Evolutionary conservation across 2,113 vertebrate species (phyloP), one percentile per base, ranked within the genome.

Genomic region (Lichenostomus cassidix): DNA sequence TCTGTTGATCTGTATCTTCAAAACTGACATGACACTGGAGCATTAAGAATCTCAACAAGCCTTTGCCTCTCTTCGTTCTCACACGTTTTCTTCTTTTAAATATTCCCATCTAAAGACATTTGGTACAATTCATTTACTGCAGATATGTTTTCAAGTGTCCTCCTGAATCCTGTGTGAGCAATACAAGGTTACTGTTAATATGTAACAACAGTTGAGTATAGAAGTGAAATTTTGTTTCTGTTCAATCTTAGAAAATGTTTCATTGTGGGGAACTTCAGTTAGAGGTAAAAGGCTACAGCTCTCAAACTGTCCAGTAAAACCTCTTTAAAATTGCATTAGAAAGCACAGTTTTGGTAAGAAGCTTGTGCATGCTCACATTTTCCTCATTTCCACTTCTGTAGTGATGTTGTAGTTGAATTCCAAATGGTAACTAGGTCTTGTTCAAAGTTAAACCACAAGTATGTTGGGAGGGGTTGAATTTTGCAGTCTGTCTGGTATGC

Each of bases 401-500:
- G 35, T 4, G 3, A 21, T 77, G 18, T 13, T 55, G 46, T 64
- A 74, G 42, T 50, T 88, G 41, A 90, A 63, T 90, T 90, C 47
- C n/a, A 90, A 7, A 55, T 86, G 58, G 14, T 24, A 53, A 1
- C 9, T 67, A 19, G 31, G 15, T 58, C 23, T 78, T 73, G 7
- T 64, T 87, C 18, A 5, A 42, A 49, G 25, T 73, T 53, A 42
- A 71, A 37, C 62, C 46, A 37, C 2, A 0, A 62, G 10, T 74
- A 10, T 83, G 12, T 62, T 73, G 78, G 87, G 44, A 46, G 86
- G 87, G 47, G 21, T 27, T 76, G 33, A 86, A 69, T 83, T 89
- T 91, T 82, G 12, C 90, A 65, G 14, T 92, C 41, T 92, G 91
- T 93, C 39, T 83, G 55, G 68, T 94, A 73, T 96, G 92, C 86